phyloP scores from a whole-genome alignment of 2,797 vertebrate species.

The Falco cherrug region DNA sequence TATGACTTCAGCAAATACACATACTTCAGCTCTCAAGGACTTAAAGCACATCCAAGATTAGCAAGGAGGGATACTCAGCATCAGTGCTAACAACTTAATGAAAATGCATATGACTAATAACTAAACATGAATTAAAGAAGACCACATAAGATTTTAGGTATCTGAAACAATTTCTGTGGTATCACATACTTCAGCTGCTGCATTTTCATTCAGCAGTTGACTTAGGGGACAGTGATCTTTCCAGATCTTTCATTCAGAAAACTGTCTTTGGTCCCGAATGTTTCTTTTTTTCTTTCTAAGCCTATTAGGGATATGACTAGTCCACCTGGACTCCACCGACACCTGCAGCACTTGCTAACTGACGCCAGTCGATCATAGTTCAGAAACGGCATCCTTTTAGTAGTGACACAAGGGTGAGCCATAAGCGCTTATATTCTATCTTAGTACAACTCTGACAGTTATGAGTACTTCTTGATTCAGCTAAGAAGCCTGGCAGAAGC shows the following conservation, averaged over 20 bases:
- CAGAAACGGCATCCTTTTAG: not conserved
- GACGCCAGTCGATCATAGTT: rapidly evolving
- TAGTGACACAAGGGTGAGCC: not conserved
- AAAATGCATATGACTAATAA: not conserved
- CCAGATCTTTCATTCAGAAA: not conserved
- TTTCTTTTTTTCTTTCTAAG: not conserved
- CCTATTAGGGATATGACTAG: not conserved
- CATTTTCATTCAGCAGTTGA: not conserved
- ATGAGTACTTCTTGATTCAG: not conserved
- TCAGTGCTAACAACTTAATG: not conserved
- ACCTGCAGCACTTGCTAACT: not conserved
- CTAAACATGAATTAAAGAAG: not conserved
- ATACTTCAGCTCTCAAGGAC: not conserved
- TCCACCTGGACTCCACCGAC: not conserved
- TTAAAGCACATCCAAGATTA: not conserved
- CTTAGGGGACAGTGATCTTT: not conserved
- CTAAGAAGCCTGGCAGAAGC: not conserved
- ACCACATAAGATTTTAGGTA: not conserved
- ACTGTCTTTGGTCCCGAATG: not conserved
- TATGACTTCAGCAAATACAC: not conserved
- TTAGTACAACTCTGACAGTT: not conserved
- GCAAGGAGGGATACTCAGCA: not conserved
- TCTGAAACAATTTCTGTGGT: not conserved
- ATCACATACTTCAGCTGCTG: not conserved
- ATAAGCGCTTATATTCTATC: not conserved